Base-by-base conservation (phyloP, 2,888 invertebrate species). In the Osmoderma eremita region DNA sequence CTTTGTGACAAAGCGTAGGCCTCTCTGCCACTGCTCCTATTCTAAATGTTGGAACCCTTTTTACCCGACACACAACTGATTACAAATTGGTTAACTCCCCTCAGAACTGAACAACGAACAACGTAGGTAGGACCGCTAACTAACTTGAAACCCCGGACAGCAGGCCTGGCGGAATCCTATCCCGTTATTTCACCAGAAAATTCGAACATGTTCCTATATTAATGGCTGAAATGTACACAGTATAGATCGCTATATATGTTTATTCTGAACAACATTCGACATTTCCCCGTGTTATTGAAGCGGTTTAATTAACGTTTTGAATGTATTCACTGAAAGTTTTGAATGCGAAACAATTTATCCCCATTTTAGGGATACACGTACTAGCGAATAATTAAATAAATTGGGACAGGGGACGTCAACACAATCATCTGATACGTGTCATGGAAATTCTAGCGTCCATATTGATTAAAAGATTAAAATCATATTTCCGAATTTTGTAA, bases 51-150 rank as follows among this genome's bases (percentile, higher is more conserved):
- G 51, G n/a, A 62, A 56, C 70, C 70, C 69, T 67, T 71, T 71
- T 71, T 71, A 69, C 8, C 6, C 68, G 69, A 68, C 64, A 12
- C 13, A 67, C 67, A 64, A 62, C 67, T 70, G 72, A 72, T 72
- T 72, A 70, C 72, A 72, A 72, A 72, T 72, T 72, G 71, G 71
- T 65, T 62, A 63, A 66, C 65, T 67, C 69, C 42, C 56, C 12
- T 18, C 45, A 10, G 18, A 17, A 45, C 45, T 24, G 38, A 42
- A 58, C 56, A 58, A n/a, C n/a, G 42, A 22, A 42, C 58, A 30
- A 15, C 45, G 45, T 13, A 24, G 18, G 42, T 56, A 22, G 20
- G 20, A 17, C 42, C 5, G 45, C 30, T 45, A 18, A 42, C 15
- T 45, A 24, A 58, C 42, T 58, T 24, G 45, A 45, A 45, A 24